These are phyloP conservation scores for Synodontis membranacea DNA, from an alignment of 2,113 vertebrate species.

Conservation along the genomic window DNA sequence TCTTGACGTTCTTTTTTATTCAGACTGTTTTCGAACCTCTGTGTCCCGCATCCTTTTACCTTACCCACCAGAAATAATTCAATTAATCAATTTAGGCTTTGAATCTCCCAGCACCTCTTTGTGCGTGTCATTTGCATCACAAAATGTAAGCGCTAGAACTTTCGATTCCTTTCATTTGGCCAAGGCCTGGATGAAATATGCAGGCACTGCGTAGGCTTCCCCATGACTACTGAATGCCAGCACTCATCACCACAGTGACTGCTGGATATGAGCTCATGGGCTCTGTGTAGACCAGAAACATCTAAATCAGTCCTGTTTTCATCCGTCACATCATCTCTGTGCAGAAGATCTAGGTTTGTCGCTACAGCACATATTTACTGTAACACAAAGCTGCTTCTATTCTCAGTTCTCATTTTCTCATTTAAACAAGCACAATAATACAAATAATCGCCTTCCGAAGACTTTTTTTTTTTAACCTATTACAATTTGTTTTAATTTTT, in stretches of 20 bases:
- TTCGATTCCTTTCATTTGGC: constrained; percentile 52
- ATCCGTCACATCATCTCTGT: background rate
- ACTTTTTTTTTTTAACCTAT: no score
- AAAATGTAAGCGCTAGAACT: constrained; percentile 58
- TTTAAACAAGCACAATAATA: background rate
- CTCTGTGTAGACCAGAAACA: background rate
- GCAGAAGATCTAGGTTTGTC: background rate
- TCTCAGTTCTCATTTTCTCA: background rate
- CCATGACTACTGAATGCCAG: constrained; percentile 51
- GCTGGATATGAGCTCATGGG: background rate
- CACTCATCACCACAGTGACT: constrained; percentile 47
- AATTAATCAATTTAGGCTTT: constrained; percentile 65
- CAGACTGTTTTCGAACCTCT: background rate
- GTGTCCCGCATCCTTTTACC: background rate
- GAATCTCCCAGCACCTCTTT: constrained; percentile 62
- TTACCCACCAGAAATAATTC: constrained; percentile 59
- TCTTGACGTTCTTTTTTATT: background rate
- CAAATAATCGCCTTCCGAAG: no score
- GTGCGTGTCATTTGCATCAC: constrained; percentile 67
- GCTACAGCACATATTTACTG: background rate
- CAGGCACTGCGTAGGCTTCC: constrained; percentile 52
- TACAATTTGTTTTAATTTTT: no score
- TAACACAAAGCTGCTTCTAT: background rate
- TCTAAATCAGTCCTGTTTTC: background rate
- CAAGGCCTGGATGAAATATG: constrained; percentile 54